Base-by-base conservation (phyloP, 1,140 invertebrate genomes). In the Paracyclopina nana region DNA sequence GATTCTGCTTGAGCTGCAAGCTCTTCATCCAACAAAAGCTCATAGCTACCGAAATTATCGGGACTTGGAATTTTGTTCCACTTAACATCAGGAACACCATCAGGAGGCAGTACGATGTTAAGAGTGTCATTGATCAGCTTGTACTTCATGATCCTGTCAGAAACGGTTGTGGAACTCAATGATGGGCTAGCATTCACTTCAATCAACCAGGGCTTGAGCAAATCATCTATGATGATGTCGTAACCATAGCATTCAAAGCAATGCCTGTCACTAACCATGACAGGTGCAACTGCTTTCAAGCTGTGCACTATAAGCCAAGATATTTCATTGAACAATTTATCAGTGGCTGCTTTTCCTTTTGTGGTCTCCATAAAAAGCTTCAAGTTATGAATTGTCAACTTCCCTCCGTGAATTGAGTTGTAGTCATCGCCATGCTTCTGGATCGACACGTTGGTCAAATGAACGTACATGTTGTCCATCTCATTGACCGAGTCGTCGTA, bases 121-220 rank as follows among this genome's bases (percentile, higher is more conserved):
- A 95, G 68, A 52, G 92, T 87, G 63, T 94, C 92, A 59, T 90
- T 85, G 51, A 97, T 88, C 11, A 97, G 65, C 68, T 90, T 91
- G 59, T 91, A 86, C 61, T 97, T 97, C 53, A 95, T 71, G 58
- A 95, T 91, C 57, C 90, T 71, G 64, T 97, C 91, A 62, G 87
- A 92, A 0, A 85, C 82, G 0, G 90, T 96, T 0, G 90, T 96
- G 0, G 87, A 88, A 2, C 84, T 85, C 1, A 95, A 62, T 0
- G 88, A 92, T 0, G 91, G 90, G 0, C 88, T 94, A 1, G 90
- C 87, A 62, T 96, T 96, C 0, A 91, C 79, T 65, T 84, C 79
- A 53, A 80, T 77, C 6, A 88, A 64, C 82, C 83, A 88, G 0
- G 84, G 84, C 60, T 82, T 82, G 9, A 85, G 61, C 55, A 77